Percentiles rank a stretch among this genome's conserved stretches.
Conservation (phyloP, 2,113 vertebrate genomes). For the Dasypus novemcinctus region DNA sequence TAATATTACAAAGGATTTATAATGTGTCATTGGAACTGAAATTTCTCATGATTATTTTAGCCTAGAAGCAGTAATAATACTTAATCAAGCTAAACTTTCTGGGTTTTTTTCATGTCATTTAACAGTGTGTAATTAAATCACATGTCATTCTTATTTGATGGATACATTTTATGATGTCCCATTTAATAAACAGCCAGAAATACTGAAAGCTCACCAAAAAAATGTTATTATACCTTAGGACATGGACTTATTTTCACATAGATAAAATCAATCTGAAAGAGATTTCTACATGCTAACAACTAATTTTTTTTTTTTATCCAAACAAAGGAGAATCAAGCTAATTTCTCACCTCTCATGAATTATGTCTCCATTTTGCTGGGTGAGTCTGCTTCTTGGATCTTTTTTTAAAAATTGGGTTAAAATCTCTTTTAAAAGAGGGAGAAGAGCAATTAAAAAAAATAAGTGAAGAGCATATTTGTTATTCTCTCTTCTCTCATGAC, state of each 20-base stretch:
- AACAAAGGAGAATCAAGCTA: neutral
- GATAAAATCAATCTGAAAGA: neutral
- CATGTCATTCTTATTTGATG: slow-evolving; percentile 26
- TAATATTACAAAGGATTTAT: slow-evolving; percentile 63
- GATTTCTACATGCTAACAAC: neutral
- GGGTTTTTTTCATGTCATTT: slow-evolving; percentile 45
- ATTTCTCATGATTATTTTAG: slow-evolving; percentile 64
- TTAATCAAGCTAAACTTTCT: slow-evolving; percentile 65
- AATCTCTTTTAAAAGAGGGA: neutral
- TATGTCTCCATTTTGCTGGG: neutral
- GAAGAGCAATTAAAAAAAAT: neutral
- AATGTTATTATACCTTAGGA: neutral
- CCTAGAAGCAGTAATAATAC: slow-evolving; percentile 58
- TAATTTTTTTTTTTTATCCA: neutral
- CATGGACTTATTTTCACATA: neutral
- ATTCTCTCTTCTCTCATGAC: neutral
- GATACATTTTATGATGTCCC: slow-evolving; percentile 54
- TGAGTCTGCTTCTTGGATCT: neutral
- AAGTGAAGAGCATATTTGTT: neutral
- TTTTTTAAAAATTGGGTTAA: neutral
- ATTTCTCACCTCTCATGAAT: slow-evolving; percentile 21
- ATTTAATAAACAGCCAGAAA: slow-evolving; percentile 44
- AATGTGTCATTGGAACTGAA: slow-evolving; percentile 57
- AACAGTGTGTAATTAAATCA: slow-evolving; percentile 51
- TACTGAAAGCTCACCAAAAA: slow-evolving; percentile 8